Evolutionary conservation across 1,140 invertebrate genomes (phyloP).

Genomic region (Subanguina moxae): DNA sequence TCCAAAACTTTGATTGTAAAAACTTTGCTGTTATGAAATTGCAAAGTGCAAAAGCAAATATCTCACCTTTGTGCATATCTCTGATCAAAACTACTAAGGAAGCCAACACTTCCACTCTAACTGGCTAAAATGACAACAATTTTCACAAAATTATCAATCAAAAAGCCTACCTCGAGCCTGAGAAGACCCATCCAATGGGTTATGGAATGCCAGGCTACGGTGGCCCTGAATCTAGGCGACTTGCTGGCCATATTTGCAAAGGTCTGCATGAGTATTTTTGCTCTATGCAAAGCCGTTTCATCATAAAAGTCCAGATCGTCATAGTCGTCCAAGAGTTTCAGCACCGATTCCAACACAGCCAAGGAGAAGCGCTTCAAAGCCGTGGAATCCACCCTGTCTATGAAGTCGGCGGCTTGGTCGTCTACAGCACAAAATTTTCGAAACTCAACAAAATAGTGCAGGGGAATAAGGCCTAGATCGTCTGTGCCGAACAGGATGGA

Average conservation of each 20-base stretch:
- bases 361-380: not conserved
- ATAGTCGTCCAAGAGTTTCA: not conserved
- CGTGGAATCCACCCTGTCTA: not conserved
- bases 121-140: not conserved
- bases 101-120: conserved; percentile 1
- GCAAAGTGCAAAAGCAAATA: not conserved
- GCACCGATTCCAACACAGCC: conserved; percentile 1
- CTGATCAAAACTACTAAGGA: not conserved
- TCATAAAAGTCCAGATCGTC: conserved; percentile 1
- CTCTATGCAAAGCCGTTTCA: not conserved
- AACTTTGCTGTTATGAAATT: too few relatives aligned
- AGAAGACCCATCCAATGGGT: conserved; percentile 4
- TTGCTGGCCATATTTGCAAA: conserved; percentile 4
- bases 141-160: too few relatives aligned
- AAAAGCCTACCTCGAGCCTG: not conserved
- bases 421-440: not conserved
- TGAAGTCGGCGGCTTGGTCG: not conserved
- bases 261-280: conserved; percentile 3
- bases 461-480: conserved; percentile 2
- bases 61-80: conserved; percentile 6
- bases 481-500: conserved; percentile 4
- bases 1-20: too few relatives aligned
- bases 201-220: not conserved
- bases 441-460: not conserved
- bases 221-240: not conserved